Evolutionary conservation across 2,113 vertebrate genomes (phyloP).

Genomic region (Brachyistius frenatus): DNA sequence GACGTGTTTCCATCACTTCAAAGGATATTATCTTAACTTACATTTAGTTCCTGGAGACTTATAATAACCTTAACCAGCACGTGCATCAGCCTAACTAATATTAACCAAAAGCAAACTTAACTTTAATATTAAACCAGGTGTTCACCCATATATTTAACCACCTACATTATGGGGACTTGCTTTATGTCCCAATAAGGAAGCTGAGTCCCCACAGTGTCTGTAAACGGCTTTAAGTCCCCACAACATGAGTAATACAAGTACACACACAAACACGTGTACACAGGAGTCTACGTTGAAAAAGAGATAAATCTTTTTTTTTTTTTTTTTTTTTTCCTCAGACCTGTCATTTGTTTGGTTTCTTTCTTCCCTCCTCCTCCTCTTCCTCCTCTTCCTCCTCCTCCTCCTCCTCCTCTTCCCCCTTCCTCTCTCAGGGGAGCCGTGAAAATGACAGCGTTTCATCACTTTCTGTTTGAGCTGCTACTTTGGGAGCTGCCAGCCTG

Average conservation of each 20-base stretch:
- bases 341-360: constrained; percentile 57
- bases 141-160: no score
- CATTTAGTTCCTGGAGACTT: no score
- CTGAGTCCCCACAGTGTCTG: neutral
- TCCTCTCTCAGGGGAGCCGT: constrained; percentile 44
- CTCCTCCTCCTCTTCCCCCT: neutral
- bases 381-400: neutral
- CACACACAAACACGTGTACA: neutral
- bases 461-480: constrained; percentile 63
- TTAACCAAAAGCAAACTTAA: neutral
- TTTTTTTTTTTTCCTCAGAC: constrained; percentile 11
- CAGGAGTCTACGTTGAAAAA: constrained; percentile 21
- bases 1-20: neutral
- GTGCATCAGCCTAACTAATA: neutral
- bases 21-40: neutral
- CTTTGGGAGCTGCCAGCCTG: constrained; percentile 47
- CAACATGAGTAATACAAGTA: neutral
- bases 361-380: constrained; percentile 18
- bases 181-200: neutral
- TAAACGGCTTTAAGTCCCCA: constrained; percentile 4
- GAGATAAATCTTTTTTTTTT: constrained; percentile 6
- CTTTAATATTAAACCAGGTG: neutral
- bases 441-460: constrained; percentile 74
- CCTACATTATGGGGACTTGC: no score
- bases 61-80: neutral